Evolutionary conservation across 2,113 vertebrate species (phyloP).

Genomic region (Paralichthys olivaceus): DNA sequence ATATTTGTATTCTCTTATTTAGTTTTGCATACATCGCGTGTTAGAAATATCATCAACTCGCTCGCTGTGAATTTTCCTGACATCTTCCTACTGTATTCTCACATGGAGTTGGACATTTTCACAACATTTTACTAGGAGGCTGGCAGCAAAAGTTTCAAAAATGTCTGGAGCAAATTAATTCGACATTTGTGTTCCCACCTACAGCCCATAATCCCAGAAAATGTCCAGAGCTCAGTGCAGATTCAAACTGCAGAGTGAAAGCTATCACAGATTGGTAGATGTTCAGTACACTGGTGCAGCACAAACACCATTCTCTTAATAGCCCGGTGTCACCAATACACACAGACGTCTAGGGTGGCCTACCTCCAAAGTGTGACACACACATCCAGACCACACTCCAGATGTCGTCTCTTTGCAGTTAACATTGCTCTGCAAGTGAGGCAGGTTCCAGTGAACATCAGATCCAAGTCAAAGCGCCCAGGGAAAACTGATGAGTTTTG

Average conservation of each 20-base stretch:
- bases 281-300: slow-evolving; percentile 18
- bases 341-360: slow-evolving; percentile 63
- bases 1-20: too few species aligned
- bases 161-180: too few species aligned
- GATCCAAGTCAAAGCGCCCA: slow-evolving; percentile 54
- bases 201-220: too few species aligned
- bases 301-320: slow-evolving; percentile 56
- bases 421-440: slow-evolving; percentile 55
- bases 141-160: too few species aligned
- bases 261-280: slow-evolving; percentile 10
- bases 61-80: too few species aligned
- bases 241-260: slow-evolving; percentile 15
- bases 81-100: too few species aligned
- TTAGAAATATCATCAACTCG: too few species aligned
- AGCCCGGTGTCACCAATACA: slow-evolving; percentile 61
- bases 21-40: too few species aligned
- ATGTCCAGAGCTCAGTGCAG: too few species aligned
- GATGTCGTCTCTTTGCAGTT: slow-evolving; percentile 73
- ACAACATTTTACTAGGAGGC: too few species aligned
- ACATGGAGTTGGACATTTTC: too few species aligned
- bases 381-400: slow-evolving; percentile 73
- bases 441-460: slow-evolving; percentile 60
- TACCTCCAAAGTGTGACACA: slow-evolving; percentile 67
- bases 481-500: slow-evolving; percentile 71
- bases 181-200: too few species aligned